phyloP scores from a whole-genome alignment of 2,113 vertebrate genomes.

The Atherinomorus stipes region DNA sequence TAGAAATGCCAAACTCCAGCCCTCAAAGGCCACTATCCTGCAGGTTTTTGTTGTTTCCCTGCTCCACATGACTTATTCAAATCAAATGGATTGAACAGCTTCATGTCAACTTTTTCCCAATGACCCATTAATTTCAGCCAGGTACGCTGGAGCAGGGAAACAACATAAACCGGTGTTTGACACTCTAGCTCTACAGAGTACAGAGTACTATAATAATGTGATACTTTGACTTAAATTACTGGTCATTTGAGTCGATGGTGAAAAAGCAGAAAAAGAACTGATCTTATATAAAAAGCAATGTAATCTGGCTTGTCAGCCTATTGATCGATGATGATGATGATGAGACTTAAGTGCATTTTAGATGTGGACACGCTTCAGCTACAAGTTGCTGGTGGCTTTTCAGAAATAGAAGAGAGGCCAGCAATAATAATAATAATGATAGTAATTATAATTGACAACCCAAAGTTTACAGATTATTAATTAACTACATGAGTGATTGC shows the following conservation, averaged over 20 bases:
- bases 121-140: too few relatives aligned
- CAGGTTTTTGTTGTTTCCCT: too few relatives aligned
- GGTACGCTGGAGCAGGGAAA: too few relatives aligned
- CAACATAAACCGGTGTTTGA: too few relatives aligned
- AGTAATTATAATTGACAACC: conserved; percentile 44
- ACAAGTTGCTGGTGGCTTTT: conserved; percentile 30
- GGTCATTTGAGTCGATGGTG: conserved; percentile 50
- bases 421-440: conserved; percentile 52
- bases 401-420: conserved; percentile 21
- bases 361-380: conserved; percentile 28
- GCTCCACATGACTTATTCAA: too few relatives aligned
- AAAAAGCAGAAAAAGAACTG: conserved; percentile 28
- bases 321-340: conserved; percentile 46
- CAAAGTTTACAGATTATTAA: conserved; percentile 54
- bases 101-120: too few relatives aligned
- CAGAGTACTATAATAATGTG: conserved; percentile 8
- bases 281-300: background rate
- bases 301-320: conserved; percentile 34
- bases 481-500: conserved; percentile 45
- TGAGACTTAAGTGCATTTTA: background rate
- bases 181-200: too few relatives aligned
- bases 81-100: too few relatives aligned
- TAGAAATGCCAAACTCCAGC: too few relatives aligned
- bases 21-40: too few relatives aligned
- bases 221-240: conserved; percentile 50